Conservation (phyloP, 1,140 invertebrate species). For the Drosophila seguyi region DNA sequence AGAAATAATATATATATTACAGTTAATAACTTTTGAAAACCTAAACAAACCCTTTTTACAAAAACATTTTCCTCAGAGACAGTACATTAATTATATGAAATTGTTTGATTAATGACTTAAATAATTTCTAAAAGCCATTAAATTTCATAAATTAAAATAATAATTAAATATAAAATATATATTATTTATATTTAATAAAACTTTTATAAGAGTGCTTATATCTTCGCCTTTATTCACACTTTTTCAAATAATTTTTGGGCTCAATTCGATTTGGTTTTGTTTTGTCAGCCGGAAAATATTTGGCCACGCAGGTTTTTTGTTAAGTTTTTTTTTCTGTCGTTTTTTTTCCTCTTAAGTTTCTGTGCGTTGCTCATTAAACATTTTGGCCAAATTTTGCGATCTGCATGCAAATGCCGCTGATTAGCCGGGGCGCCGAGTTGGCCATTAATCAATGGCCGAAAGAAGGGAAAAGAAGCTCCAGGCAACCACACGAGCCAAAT, state of each 20-base stretch:
- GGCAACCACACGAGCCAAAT: conserved; percentile 30
- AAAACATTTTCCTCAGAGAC: not conserved
- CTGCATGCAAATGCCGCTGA: conserved; percentile 76
- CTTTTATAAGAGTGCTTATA: not conserved
- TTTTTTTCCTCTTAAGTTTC: not conserved
- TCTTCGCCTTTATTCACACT: not conserved
- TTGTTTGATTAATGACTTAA: not conserved
- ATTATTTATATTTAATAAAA: not conserved
- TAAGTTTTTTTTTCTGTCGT: not conserved
- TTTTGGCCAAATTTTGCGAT: conserved; percentile 68
- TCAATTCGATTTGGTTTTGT: conserved; percentile 28
- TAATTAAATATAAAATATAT: not conserved
- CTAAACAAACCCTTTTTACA: not conserved
- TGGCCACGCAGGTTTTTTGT: conserved; percentile 63
- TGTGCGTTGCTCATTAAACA: conserved; percentile 56
- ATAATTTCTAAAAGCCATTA: not conserved
- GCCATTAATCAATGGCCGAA: conserved; percentile 69
- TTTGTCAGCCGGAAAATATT: conserved; percentile 70
- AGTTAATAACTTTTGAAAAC: not conserved
- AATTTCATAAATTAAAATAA: not conserved
- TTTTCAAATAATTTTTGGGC: conserved; percentile 15
- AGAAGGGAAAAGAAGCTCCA: not conserved
- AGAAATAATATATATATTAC: not conserved
- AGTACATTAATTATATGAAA: not conserved
- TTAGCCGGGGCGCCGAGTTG: conserved; percentile 54